Evolutionary conservation across 2,113 vertebrate species (phyloP), one percentile per base, ranked within the genome.

Genomic region (Pogona vitticeps): DNA sequence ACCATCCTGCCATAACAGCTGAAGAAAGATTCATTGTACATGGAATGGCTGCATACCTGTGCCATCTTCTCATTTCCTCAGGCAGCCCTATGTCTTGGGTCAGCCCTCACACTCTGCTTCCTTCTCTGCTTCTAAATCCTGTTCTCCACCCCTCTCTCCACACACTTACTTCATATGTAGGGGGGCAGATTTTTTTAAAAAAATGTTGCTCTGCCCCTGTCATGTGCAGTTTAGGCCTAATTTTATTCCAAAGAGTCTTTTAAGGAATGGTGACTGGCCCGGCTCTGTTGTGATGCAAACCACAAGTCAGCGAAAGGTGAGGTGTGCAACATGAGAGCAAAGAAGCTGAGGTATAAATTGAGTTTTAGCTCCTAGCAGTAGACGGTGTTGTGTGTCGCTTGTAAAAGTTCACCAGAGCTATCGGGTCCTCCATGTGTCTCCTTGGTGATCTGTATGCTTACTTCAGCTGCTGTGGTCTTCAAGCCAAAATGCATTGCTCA

Each of bases 301-400:
- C 52, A 52, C 38, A 58, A 63, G 42, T 81, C 61, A 81, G n/a
- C 38, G 65, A 81, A 87, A 63, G 59, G 40, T 67, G 71, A 87
- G 61, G 18, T 40, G 61, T 81, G 78, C 40, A 76, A 87, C 59
- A 67, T 56, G 85, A 87, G 78, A 88, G 80, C 81, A 75, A 15
- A 86, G 73, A 91, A 91, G 89, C 70, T 78, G 76, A 26, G n/a
- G 28, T 61, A 76, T 73, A 88, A 91, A 92, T 88, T 84, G 61
- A 42, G 67, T 15, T 23, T 71, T 86, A 86, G 65, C 82, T 46
- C 31, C 38, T n/a, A 13, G 12, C 84, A 85, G 77, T 76, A 83
- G 86, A 67, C 83, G 73, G 70, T 81, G 7, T 61, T 52, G 73
- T 86, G n/a, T 83, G 82, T 91, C 86, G 56, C 72, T 84, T 85